Conservation (phyloP, 1,140 invertebrate species). For the Anastatus disparis region DNA sequence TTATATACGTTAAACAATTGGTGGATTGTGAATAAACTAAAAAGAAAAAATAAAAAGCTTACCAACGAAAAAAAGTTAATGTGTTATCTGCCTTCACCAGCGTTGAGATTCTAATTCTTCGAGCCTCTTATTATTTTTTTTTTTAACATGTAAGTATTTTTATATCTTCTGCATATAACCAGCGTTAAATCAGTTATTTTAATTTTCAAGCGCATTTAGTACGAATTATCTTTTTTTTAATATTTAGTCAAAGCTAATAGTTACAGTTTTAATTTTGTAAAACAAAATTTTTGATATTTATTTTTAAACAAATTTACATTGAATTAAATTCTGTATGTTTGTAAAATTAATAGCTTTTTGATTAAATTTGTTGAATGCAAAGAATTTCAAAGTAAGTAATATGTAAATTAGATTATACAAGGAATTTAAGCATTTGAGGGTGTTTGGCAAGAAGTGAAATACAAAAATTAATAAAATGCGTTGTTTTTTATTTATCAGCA, state of each 20-base stretch:
- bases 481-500: slow-evolving; percentile 33
- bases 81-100: slow-evolving; percentile 62
- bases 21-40: slow-evolving; percentile 31
- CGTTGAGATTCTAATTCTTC: slow-evolving; percentile 43
- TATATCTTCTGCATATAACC: neutral
- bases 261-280: neutral
- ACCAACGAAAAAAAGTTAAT: slow-evolving; percentile 64
- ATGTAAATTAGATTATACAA: slow-evolving; percentile 8
- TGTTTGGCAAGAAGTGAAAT: slow-evolving; percentile 12
- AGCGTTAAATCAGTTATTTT: slow-evolving; percentile 3
- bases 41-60: slow-evolving; percentile 56
- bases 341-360: neutral
- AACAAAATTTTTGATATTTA: neutral
- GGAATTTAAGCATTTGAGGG: slow-evolving; percentile 21
- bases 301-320: neutral
- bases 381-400: slow-evolving; percentile 3
- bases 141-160: neutral
- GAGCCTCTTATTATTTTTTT: slow-evolving; percentile 7
- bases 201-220: slow-evolving; percentile 17
- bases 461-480: slow-evolving; percentile 34
- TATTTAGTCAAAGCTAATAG: slow-evolving; percentile 27
- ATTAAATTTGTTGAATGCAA: slow-evolving; percentile 6
- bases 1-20: neutral
- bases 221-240: neutral
- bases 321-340: neutral